These are phyloP conservation scores for Amyelois transitella DNA, from an alignment of 1,140 invertebrate genomes.

Conservation along the genomic window DNA sequence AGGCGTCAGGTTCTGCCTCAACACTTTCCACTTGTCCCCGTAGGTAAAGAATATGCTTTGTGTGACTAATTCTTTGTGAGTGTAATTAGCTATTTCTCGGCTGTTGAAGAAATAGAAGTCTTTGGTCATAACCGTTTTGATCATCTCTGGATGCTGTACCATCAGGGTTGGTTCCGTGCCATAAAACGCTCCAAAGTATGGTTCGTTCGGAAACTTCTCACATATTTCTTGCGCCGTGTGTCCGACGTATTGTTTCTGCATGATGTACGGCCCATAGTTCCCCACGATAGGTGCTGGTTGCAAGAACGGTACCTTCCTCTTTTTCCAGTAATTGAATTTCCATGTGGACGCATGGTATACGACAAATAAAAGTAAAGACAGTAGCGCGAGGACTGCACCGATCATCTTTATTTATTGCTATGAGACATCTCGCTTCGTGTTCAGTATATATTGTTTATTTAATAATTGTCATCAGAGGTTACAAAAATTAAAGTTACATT, in stretches of 20 bases:
- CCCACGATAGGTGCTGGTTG: constrained; percentile 51
- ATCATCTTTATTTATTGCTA: not conserved
- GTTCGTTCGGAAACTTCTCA: constrained; percentile 35
- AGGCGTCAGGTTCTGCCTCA: constrained; percentile 75
- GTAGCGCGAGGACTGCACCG: not conserved
- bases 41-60: constrained; percentile 50
- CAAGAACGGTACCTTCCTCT: constrained; percentile 37
- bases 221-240: constrained; percentile 24
- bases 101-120: constrained; percentile 74
- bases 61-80: constrained; percentile 43
- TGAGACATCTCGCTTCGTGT: not conserved
- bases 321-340: constrained; percentile 52
- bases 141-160: constrained; percentile 61
- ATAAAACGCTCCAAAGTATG: constrained; percentile 58
- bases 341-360: constrained; percentile 5
- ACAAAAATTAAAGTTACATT: too few species aligned
- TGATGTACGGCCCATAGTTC: constrained; percentile 50
- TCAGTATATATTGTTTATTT: too few species aligned
- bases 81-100: constrained; percentile 62
- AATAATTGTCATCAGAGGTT: too few species aligned
- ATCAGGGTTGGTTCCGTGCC: constrained; percentile 58
- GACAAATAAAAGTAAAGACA: not conserved
- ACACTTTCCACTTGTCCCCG: constrained; percentile 73
- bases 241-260: constrained; percentile 26
- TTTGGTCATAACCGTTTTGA: constrained; percentile 66